These are phyloP conservation scores for Melanerpes aurifrons DNA, from an alignment of 2,113 vertebrate genomes.

Conservation along the genomic window DNA sequence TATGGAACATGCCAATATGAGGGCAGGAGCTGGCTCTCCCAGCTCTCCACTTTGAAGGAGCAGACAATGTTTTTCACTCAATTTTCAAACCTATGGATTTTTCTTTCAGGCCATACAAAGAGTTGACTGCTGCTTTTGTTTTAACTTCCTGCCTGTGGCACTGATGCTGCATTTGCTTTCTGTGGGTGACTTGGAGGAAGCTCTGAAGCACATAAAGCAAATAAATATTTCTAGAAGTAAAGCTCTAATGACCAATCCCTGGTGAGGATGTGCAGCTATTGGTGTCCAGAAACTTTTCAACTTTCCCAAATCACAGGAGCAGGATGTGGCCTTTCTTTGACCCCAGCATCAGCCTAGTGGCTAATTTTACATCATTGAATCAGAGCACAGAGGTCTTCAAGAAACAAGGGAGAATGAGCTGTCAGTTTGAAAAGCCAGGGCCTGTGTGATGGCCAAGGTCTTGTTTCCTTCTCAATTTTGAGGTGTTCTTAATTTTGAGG, in stretches of 20 bases:
- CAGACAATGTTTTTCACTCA: neutral
- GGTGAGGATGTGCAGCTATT: neutral
- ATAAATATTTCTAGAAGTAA: neutral
- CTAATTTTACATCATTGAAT: neutral
- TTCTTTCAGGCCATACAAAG: neutral
- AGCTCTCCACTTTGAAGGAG: neutral
- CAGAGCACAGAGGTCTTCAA: neutral
- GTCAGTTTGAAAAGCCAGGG: neutral
- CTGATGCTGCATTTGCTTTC: neutral
- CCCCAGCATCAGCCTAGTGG: neutral
- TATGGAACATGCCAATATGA: accelerated
- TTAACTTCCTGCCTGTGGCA: neutral
- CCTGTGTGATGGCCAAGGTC: neutral
- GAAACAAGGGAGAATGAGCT: neutral
- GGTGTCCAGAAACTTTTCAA: neutral
- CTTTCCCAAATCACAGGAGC: neutral
- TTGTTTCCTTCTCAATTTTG: neutral
- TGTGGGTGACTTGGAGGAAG: accelerated
- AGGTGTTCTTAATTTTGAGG: neutral
- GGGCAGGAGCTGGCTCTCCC: neutral
- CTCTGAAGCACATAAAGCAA: neutral
- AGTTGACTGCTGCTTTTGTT: neutral
- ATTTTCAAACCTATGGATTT: neutral
- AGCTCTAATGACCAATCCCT: neutral
- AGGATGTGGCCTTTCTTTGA: neutral